A percentile compares a stretch with the other conserved stretches of the same genome.
Conservation (phyloP, 2,797 vertebrate genomes). For the Melanotaenia boesemani region DNA sequence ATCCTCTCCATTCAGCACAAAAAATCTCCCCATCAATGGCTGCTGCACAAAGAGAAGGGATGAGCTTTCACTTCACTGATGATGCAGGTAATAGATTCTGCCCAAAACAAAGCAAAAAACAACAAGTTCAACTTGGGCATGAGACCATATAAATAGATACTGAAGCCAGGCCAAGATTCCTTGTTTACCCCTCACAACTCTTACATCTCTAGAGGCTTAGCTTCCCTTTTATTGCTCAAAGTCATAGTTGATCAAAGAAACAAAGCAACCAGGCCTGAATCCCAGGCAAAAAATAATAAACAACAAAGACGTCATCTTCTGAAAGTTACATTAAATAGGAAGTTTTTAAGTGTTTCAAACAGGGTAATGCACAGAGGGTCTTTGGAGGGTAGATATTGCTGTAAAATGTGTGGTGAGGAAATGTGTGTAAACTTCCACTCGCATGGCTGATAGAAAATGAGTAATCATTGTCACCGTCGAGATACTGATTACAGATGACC, state of each 20-base stretch:
- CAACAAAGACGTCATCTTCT: neutral
- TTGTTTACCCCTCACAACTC: neutral
- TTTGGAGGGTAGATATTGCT: neutral
- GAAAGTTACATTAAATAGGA: neutral
- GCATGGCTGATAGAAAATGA: neutral
- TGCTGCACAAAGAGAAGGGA: slow-evolving; percentile 62
- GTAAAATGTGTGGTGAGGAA: neutral
- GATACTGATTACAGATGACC: slow-evolving; percentile 2
- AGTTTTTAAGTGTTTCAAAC: slow-evolving; percentile 3
- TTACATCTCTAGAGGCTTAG: neutral
- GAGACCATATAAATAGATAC: neutral
- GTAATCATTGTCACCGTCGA: neutral
- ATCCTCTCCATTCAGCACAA: slow-evolving; percentile 60
- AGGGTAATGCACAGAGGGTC: neutral
- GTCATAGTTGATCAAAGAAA: neutral
- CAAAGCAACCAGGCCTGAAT: neutral
- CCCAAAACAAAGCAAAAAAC: slow-evolving; percentile 13
- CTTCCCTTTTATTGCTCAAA: accelerated
- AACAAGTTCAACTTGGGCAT: slow-evolving; percentile 22
- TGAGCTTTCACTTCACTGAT: slow-evolving; percentile 50
- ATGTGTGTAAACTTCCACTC: slow-evolving; percentile 24
- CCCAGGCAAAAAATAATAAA: neutral
- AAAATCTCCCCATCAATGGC: slow-evolving; percentile 64
- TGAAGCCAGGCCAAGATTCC: neutral
- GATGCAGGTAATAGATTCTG: slow-evolving; percentile 39